Conservation (phyloP, 2,113 vertebrate species). For the Polypterus bichir region DNA sequence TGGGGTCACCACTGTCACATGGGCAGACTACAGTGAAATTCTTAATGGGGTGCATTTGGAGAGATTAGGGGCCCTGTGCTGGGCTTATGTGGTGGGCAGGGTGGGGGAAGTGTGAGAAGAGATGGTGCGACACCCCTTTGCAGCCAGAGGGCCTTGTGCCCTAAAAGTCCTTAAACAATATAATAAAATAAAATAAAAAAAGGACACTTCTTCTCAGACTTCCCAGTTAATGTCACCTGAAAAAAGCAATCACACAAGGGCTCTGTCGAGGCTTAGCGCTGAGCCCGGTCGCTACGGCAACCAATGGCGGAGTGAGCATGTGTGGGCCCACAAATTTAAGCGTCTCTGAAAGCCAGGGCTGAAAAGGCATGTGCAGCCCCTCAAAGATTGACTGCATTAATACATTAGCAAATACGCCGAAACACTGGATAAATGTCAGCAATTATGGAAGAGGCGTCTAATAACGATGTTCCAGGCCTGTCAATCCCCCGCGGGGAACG, state of each 20-base stretch:
- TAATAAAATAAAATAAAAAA: conserved; percentile 62
- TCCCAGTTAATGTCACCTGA: conserved; percentile 87
- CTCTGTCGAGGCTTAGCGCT: conserved; percentile 80
- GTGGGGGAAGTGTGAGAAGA: no score
- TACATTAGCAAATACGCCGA: conserved; percentile 99
- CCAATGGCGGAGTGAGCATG: conserved; percentile 85
- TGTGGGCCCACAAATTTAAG: conserved; percentile 78
- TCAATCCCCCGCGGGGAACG: conserved; percentile 80
- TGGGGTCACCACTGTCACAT: no score
- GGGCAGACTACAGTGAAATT: no score
- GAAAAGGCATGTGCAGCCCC: conserved; percentile 75
- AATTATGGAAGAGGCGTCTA: conserved; percentile 92
- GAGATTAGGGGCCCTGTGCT: no score
- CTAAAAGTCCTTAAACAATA: no score
- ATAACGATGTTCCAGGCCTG: conserved; percentile 92
- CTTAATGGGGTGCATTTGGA: no score
- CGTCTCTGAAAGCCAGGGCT: conserved; percentile 83
- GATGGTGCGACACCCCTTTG: no score
- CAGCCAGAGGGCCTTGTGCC: no score
- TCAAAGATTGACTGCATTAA: conserved; percentile 94
- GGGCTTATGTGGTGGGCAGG: no score
- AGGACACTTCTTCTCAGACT: conserved; percentile 73
- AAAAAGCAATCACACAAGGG: conserved; percentile 82
- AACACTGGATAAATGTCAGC: conserved; percentile 99
- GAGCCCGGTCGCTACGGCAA: conserved; percentile 94